Percentiles rank a stretch among this genome's conserved stretches.
Evolutionary conservation across 1,140 invertebrate species (phyloP).

Genomic region (Camponotus vicinus): DNA sequence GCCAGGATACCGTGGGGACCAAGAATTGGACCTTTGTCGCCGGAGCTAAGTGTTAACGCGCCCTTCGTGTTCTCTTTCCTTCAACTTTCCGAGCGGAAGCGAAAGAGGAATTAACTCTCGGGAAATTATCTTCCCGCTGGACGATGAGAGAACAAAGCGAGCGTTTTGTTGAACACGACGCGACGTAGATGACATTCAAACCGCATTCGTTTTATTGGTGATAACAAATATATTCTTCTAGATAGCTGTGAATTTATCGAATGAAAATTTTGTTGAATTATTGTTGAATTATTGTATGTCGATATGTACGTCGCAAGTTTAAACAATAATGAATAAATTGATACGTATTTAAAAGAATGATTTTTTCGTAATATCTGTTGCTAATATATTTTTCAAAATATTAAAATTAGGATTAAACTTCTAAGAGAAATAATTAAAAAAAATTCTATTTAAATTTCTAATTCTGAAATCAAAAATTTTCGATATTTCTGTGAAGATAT

Average conservation of each 20-base stretch:
- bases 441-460: too few species aligned
- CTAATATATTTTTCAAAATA: neutral
- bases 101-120: slow-evolving; percentile 81
- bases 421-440: neutral
- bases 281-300: neutral
- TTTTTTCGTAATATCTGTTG: neutral
- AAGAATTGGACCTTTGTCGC: slow-evolving; percentile 83
- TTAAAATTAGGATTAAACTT: neutral
- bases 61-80: slow-evolving; percentile 70
- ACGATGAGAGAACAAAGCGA: slow-evolving; percentile 62
- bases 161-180: slow-evolving; percentile 60
- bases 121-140: slow-evolving; percentile 79
- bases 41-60: slow-evolving; percentile 81
- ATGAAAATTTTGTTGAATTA: neutral
- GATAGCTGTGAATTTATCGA: neutral
- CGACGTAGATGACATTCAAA: slow-evolving; percentile 43
- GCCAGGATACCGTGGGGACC: slow-evolving; percentile 73
- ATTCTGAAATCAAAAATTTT: too few species aligned
- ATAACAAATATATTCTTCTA: neutral
- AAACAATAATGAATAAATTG: neutral
- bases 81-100: slow-evolving; percentile 41
- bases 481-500: too few species aligned
- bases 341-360: neutral
- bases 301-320: neutral
- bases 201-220: slow-evolving; percentile 1